Base-by-base conservation (phyloP, 1,140 invertebrate species). In the Euwallacea fornicatus region DNA sequence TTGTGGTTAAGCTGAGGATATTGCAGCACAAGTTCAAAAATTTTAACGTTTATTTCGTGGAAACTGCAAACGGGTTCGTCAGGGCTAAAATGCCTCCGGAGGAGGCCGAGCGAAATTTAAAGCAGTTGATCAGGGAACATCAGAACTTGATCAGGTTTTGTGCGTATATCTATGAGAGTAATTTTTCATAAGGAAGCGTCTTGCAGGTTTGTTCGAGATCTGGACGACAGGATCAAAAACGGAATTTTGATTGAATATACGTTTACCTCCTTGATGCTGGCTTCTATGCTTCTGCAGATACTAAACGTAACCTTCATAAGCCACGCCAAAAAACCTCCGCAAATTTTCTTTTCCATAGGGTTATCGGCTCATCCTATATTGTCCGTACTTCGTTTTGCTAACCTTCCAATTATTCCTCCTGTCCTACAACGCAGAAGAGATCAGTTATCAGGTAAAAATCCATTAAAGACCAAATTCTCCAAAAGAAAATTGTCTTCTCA, bases 251-350 rank as follows among this genome's bases (percentile, higher is more conserved):
- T 65, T 8, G 62, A 65, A 33, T 65, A 65, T 50, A 6, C 42
- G 7, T 13, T 65, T 16, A 53, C 42, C 9, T 65, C 62, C 10
- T 21, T 65, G 3, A 65, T 65, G 62, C n/a, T 65, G 33, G 62
- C 62, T 13, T 50, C 62, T 13, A n/a, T 65, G 11, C 9, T 47
- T 33, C 10, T 65, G 13, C 62, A 65, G 50, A 4, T 65, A 65
- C 7, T 65, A 33, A 15, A 11, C 6, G 62, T 65, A 54, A 42
- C n/a, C 41, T 10, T 47, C 2, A 7, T 2, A 4, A 13, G n/a
- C 42, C 1, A 62, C 6, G 11, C 10, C 11, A 46, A 21, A 62
- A 62, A 41, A n/a, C n/a, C n/a, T 2, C 9, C 10, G 11, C 21
- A 62, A 41, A 1, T 15, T 33, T 10, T 1, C 10, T 43, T 62